These are phyloP conservation scores for Chiloscyllium punctatum DNA, from an alignment of 2,797 vertebrate species.

Conservation along the genomic window DNA sequence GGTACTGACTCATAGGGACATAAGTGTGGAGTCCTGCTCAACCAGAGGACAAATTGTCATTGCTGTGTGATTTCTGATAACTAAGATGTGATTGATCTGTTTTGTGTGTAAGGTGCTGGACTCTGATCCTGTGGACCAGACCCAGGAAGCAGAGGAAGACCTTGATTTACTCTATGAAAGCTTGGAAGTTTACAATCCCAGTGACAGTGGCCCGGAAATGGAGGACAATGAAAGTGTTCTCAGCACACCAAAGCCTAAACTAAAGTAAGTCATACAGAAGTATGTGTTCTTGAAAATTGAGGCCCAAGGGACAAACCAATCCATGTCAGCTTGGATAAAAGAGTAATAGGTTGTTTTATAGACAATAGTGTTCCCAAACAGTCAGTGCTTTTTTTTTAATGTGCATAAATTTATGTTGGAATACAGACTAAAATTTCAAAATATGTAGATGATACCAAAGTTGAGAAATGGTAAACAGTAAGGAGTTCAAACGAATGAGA, in stretches of 20 bases:
- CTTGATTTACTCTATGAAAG: constrained; percentile 70
- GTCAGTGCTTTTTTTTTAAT: background rate
- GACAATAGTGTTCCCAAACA: background rate
- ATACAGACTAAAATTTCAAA: no score
- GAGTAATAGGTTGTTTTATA: background rate
- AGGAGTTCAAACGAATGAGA: no score
- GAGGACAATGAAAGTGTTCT: constrained; percentile 70
- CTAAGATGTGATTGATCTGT: background rate
- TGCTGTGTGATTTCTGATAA: background rate
- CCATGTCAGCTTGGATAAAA: no score
- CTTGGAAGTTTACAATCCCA: constrained; percentile 70
- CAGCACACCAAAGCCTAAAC: constrained; percentile 71
- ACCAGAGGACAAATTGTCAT: background rate
- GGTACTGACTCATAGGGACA: background rate
- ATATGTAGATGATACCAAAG: no score
- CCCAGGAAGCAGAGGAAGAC: constrained; percentile 71
- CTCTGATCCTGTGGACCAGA: constrained; percentile 69
- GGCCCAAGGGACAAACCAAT: no score
- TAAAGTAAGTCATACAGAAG: constrained; percentile 53
- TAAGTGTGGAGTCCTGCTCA: background rate
- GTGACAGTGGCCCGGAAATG: constrained; percentile 71
- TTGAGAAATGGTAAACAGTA: no score
- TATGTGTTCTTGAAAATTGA: background rate
- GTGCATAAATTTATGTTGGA: background rate
- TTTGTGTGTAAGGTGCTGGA: constrained; percentile 58